phyloP scores from a whole-genome alignment of 2,888 invertebrate species.

The Hermodice carunculata region DNA sequence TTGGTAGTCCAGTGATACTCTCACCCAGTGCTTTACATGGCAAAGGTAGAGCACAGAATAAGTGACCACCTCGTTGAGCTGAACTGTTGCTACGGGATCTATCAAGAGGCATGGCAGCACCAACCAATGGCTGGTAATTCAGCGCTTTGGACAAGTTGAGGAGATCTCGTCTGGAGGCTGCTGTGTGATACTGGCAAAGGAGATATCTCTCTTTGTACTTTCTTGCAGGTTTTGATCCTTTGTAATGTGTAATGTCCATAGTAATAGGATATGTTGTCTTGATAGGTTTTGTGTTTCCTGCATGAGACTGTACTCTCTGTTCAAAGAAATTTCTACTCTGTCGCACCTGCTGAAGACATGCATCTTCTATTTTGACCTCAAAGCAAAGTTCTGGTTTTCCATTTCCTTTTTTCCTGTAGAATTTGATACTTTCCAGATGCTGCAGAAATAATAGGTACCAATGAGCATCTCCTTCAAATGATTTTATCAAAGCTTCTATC shows the following conservation, averaged over 20 bases:
- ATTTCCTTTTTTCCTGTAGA: conserved; percentile 26
- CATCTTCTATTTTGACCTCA: conserved; percentile 10
- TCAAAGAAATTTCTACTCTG: background rate
- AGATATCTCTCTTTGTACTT: conserved; percentile 17
- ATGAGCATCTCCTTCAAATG: conserved; percentile 50
- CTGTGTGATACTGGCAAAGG: conserved; percentile 30
- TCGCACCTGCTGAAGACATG: conserved; percentile 17
- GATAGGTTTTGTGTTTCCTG: conserved; percentile 1
- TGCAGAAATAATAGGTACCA: conserved; percentile 56
- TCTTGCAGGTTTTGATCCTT: background rate
- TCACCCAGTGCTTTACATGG: conserved; percentile 47
- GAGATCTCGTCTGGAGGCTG: conserved; percentile 22
- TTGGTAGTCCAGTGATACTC: conserved; percentile 57
- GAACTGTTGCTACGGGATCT: background rate
- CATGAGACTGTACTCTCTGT: background rate
- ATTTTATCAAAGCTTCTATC: conserved; percentile 45
- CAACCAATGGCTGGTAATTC: conserved; percentile 46
- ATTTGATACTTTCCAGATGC: conserved; percentile 47
- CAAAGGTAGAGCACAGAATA: conserved; percentile 63
- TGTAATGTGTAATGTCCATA: conserved; percentile 14
- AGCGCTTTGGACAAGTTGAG: conserved; percentile 21
- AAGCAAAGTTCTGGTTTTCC: conserved; percentile 13
- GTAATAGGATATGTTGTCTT: conserved; percentile 5
- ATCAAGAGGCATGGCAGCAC: conserved; percentile 41
- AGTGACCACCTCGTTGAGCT: conserved; percentile 47